Evolutionary conservation across 2,888 invertebrate genomes (phyloP).

Genomic region (Meloe dianella): DNA sequence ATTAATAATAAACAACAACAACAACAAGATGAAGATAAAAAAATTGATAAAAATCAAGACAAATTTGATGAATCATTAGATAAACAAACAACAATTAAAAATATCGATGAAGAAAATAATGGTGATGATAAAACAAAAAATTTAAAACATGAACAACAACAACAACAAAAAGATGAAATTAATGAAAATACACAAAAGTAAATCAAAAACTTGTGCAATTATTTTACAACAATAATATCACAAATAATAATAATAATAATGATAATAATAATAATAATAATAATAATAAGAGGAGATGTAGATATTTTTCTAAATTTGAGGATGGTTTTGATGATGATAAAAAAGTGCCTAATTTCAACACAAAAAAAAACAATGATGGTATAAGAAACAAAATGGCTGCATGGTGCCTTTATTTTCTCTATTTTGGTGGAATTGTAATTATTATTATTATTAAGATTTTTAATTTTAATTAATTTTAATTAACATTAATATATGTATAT

Average conservation of each 20-base stretch:
- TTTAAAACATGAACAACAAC: constrained; percentile 26
- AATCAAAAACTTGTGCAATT: neutral
- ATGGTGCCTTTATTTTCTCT: constrained; percentile 36
- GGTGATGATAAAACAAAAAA: too few species aligned
- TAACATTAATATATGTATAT: too few species aligned
- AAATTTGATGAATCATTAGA: neutral
- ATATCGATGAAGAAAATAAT: neutral
- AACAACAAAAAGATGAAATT: constrained; percentile 8
- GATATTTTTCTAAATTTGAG: constrained; percentile 7
- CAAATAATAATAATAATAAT: constrained; percentile 10
- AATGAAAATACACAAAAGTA: neutral
- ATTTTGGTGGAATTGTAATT: too few species aligned
- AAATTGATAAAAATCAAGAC: neutral
- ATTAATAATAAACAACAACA: too few species aligned
- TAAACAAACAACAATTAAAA: neutral
- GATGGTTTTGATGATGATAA: constrained; percentile 15
- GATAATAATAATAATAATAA: neutral
- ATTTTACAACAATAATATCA: constrained; percentile 15
- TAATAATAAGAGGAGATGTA: neutral
- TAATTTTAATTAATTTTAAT: too few species aligned
- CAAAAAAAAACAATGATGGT: too few species aligned
- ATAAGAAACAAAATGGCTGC: constrained; percentile 29
- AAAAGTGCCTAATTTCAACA: constrained; percentile 32
- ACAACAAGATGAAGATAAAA: neutral
- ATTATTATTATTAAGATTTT: too few species aligned